Evolutionary conservation across 1,140 invertebrate species (phyloP).

Genomic region (Brachionus rotundiformis): DNA sequence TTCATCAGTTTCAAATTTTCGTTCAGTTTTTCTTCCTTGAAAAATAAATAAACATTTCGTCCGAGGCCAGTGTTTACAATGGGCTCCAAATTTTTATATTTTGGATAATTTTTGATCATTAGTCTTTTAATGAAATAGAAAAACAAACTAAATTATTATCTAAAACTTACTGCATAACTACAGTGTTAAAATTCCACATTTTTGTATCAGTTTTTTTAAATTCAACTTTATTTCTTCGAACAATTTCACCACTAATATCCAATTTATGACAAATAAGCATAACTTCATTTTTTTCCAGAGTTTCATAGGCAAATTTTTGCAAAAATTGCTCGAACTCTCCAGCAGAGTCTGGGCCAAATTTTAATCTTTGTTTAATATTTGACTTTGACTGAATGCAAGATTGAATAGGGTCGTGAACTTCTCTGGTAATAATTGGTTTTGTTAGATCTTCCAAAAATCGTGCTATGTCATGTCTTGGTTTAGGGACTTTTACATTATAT

Average conservation of each 20-base stretch:
- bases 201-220: conserved; percentile 33
- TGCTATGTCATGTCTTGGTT: conserved; percentile 47
- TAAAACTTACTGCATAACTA: conserved; percentile 40
- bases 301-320: conserved; percentile 16
- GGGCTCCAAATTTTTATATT: conserved; percentile 35
- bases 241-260: conserved; percentile 15
- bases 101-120: conserved; percentile 46
- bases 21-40: conserved; percentile 27
- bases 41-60: conserved; percentile 40
- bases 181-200: conserved; percentile 50
- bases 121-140: neutral
- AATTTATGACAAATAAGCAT: conserved; percentile 51
- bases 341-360: neutral
- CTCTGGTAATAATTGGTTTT: neutral
- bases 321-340: conserved; percentile 44
- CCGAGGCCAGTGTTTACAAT: conserved; percentile 32
- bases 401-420: conserved; percentile 15
- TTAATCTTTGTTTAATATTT: neutral
- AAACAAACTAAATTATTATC: neutral
- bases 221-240: conserved; percentile 48
- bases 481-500: conserved; percentile 38
- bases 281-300: neutral
- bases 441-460: conserved; percentile 49
- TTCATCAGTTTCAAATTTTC: conserved; percentile 25
- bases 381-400: neutral